phyloP scores from a whole-genome alignment of 2,888 invertebrate genomes.

The Xylota sylvarum region DNA sequence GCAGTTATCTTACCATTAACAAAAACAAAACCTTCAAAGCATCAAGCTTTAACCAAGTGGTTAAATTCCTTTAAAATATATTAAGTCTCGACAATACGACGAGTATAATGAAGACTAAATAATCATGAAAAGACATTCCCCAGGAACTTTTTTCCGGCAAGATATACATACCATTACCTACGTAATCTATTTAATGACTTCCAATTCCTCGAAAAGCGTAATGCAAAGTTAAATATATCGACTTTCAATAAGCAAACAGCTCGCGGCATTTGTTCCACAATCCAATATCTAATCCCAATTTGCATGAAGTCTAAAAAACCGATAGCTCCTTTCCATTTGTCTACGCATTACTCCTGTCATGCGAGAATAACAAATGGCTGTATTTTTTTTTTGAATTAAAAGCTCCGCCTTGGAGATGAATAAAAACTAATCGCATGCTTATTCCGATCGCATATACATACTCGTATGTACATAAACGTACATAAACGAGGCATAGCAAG shows the following conservation, averaged over 20 bases:
- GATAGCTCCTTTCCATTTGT: neutral
- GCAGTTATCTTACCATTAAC: too few species aligned
- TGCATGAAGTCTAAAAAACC: neutral
- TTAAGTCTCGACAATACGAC: too few species aligned
- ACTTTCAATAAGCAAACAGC: neutral
- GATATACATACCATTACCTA: neutral
- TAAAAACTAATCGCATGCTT: conserved; percentile 7
- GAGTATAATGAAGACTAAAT: too few species aligned
- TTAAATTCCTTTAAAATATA: too few species aligned
- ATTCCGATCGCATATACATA: too few species aligned
- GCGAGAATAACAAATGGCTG: conserved; percentile 20
- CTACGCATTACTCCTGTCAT: conserved; percentile 9
- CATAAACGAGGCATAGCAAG: neutral
- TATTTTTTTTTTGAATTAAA: conserved; percentile 26
- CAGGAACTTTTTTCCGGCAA: too few species aligned
- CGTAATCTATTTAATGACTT: neutral
- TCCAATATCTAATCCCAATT: neutral
- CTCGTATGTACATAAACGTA: neutral
- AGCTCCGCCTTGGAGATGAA: neutral
- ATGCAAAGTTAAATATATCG: neutral
- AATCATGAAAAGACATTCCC: too few species aligned
- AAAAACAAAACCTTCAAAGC: too few species aligned
- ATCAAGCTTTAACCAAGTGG: too few species aligned
- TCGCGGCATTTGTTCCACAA: neutral
- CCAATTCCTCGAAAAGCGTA: neutral